Base-by-base conservation (phyloP, 1,140 invertebrate species). In the Macrocentrus cingulum region DNA sequence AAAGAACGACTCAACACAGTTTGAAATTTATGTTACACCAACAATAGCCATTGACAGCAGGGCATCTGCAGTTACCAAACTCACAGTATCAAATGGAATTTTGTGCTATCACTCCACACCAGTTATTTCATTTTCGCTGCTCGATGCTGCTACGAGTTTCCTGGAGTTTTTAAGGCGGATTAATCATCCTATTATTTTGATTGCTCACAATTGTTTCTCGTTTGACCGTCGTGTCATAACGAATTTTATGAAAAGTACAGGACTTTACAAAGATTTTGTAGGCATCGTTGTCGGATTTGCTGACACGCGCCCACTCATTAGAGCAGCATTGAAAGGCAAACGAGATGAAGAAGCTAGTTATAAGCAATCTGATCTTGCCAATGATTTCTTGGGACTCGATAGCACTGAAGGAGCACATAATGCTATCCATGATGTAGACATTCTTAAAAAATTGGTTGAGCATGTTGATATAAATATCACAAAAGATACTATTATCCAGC, bases 21-120 rank as follows among this genome's bases (percentile, higher is more conserved):
- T n/a, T n/a, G n/a, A 23, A 4, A 48, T 20, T 0, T 16, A 34
- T 34, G 16, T 7, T 66, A 61, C 45, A 22, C 11, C 20, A 36
- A 19, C 61, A 0, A 62, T 42, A 53, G 58, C 61, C 32, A 52
- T 53, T 1, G 25, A 55, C 45, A 44, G 46, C n/a, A 50, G 37
- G 32, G 53, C 44, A n/a, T 37, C 46, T 1, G 15, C 11, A 11
- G 8, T 48, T 5, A 61, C 41, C 7, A 53, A 53, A 0, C 34
- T 61, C 9, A 18, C 13, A 8, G 13, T 22, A 8, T n/a, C 7
- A 8, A 9, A 13, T n/a, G 22, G 20, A 19, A 36, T 19, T 52
- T 52, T 52, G 18, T 52, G 20, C 39, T 52, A 18, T n/a, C 9
- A 52, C 15, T 18, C n/a, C n/a, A 37, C 16, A 20, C 49, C 34